Evolutionary conservation across 2,797 vertebrate species (phyloP).

Genomic region (Notolepis coatsorum): DNA sequence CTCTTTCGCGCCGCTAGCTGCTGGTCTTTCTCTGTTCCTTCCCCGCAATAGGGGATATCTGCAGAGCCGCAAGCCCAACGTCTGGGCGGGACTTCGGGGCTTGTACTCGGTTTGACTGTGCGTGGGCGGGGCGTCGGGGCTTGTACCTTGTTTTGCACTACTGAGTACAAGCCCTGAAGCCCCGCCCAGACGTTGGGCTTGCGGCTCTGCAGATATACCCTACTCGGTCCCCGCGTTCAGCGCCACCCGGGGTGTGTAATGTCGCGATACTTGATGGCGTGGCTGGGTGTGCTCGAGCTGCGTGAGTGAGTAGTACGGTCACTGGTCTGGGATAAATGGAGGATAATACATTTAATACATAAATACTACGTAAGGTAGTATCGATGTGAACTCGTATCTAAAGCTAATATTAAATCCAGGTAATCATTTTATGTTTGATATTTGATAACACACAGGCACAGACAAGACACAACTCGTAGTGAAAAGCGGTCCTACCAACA

Average conservation of each 20-base stretch:
- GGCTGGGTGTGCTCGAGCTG: neutral
- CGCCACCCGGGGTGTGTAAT: conserved; percentile 19
- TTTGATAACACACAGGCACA: conserved; percentile 46
- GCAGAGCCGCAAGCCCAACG: too few species aligned
- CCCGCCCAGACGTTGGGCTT: too few species aligned
- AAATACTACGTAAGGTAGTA: neutral
- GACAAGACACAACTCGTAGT: conserved; percentile 25
- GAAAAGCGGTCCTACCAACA: conserved; percentile 59
- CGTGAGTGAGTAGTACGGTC: too few species aligned
- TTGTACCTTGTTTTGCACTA: too few species aligned
- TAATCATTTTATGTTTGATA: neutral
- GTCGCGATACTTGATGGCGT: conserved; percentile 69
- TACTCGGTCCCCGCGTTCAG: conserved; percentile 2
- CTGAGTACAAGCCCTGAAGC: too few species aligned
- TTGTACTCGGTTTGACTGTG: too few species aligned
- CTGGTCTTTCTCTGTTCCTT: conserved; percentile 33
- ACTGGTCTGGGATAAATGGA: neutral
- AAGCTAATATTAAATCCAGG: neutral
- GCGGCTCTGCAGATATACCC: too few species aligned
- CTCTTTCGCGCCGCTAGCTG: conserved; percentile 65
- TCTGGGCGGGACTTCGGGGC: too few species aligned
- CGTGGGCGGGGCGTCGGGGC: too few species aligned
- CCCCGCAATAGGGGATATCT: too few species aligned
- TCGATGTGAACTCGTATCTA: neutral
- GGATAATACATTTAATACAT: neutral